Base-by-base conservation (phyloP, 2,888 invertebrate species). In the Heliconius cydno region DNA sequence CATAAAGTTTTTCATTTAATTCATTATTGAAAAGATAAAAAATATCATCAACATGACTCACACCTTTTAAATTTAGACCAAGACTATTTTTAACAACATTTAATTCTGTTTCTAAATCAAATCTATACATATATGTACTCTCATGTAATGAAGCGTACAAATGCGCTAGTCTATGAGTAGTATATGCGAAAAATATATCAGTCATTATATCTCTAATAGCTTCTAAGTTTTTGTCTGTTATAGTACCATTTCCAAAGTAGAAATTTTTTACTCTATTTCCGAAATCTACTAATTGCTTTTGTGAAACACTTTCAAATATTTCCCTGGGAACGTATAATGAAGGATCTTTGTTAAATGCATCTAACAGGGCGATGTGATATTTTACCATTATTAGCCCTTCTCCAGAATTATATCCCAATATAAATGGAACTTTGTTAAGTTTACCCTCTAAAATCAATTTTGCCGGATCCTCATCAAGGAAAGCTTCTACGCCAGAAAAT, bases 41-140 rank as follows among this genome's bases (percentile, higher is more conserved):
- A 19, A 95, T n/a, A 3, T 95, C 95, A 78, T 96, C 95, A 0
- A 91, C 93, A 68, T 96, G 95, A 34, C 90, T 89, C 0, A 91
- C 92, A 0, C 95, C 95, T 86, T 87, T 85, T 41, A 89, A 80
- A 34, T 87, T 70, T 3, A 85, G 19, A 12, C 87, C 88, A 3
- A 86, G 63, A 3, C 85, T n/a, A 7, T 81, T 83, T 81, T 91
- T 92, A 7, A 90, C 66, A 4, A 90, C 28, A 81, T 93, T 93
- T 70, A 92, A 85, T 15, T 90, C 87, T 1, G 90, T 91, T 6
- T 85, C 86, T 41, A 86, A 90, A 57, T 90, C 87, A 80, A 93
- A 92, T 77, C 86, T 86, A 65, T 92, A 93, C 86, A 92, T 85
- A 66, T 87, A 92, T 0, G 88, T 79, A 0, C 90, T 87, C 9